Evolutionary conservation across 64 coral and sea anemone species (phyloP).

Genomic region (Pocillopora verrucosa): DNA sequence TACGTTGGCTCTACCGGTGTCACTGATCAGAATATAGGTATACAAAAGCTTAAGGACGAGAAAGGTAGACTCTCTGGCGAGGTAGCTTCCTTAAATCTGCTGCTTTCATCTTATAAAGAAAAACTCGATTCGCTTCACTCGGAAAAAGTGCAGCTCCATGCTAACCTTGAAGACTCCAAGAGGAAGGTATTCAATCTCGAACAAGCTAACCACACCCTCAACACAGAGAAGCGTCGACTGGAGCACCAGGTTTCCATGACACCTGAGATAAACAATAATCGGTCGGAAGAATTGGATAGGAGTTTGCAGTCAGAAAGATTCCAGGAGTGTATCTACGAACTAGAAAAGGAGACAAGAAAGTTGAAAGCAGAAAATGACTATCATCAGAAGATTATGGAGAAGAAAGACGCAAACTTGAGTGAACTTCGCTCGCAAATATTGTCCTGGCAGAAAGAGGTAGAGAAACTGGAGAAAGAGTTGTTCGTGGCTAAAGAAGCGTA

Average conservation of each 20-base stretch:
- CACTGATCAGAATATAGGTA: neutral
- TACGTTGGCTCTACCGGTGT: neutral
- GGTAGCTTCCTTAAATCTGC: neutral
- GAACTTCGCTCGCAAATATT: neutral
- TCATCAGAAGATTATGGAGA: neutral
- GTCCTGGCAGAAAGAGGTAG: neutral
- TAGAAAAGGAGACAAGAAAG: neutral
- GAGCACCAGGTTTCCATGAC: neutral
- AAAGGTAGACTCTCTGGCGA: neutral
- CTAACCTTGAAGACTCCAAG: neutral
- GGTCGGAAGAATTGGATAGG: neutral
- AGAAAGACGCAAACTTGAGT: neutral
- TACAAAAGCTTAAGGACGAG: neutral
- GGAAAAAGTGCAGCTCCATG: neutral
- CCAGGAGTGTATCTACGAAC: neutral
- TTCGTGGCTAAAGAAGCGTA: neutral
- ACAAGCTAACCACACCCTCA: neutral
- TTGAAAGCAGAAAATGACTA: constrained; percentile 6
- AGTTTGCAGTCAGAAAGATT: neutral
- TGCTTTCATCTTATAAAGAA: constrained; percentile 14
- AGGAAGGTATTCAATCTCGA: neutral
- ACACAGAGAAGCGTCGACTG: neutral
- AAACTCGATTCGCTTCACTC: neutral
- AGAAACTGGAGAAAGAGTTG: neutral
- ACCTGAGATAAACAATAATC: neutral